Conservation (phyloP, 2,113 vertebrate species). For the Myiopsitta monachus region DNA sequence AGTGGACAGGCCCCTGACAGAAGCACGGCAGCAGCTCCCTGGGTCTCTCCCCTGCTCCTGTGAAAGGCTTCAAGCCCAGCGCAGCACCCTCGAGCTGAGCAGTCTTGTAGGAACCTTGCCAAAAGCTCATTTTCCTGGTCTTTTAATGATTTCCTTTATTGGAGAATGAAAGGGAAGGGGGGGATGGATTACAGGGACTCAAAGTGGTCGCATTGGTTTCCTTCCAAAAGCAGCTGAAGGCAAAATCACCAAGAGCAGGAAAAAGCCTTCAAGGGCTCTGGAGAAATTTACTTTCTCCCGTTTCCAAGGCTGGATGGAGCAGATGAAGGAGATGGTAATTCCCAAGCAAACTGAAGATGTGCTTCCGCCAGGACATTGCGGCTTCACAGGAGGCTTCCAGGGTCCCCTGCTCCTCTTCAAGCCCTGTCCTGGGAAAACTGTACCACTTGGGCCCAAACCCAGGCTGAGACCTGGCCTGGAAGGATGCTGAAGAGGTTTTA, state of each 20-base stretch:
- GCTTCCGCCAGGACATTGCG: not conserved
- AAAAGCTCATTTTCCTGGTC: not conserved
- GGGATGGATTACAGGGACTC: not conserved
- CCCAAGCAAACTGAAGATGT: not conserved
- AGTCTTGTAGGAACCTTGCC: not conserved
- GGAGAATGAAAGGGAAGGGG: not conserved
- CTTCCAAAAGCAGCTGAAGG: not conserved
- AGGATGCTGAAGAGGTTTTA: not conserved
- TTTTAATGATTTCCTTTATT: slow-evolving; percentile 33
- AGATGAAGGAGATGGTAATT: not conserved
- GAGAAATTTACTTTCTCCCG: not conserved
- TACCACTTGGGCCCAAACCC: not conserved
- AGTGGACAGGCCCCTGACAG: rapidly evolving
- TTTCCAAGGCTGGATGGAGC: not conserved
- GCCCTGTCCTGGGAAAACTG: not conserved
- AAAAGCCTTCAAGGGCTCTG: not conserved
- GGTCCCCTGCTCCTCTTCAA: not conserved
- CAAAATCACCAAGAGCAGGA: not conserved
- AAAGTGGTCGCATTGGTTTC: not conserved
- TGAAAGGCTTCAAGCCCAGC: rapidly evolving
- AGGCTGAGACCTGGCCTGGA: not conserved
- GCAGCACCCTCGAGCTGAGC: rapidly evolving
- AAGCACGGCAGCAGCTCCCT: not conserved
- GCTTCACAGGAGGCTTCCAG: not conserved
- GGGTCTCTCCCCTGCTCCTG: not conserved